phyloP scores from a whole-genome alignment of 2,113 vertebrate genomes.

The Podarcis raffonei region DNA sequence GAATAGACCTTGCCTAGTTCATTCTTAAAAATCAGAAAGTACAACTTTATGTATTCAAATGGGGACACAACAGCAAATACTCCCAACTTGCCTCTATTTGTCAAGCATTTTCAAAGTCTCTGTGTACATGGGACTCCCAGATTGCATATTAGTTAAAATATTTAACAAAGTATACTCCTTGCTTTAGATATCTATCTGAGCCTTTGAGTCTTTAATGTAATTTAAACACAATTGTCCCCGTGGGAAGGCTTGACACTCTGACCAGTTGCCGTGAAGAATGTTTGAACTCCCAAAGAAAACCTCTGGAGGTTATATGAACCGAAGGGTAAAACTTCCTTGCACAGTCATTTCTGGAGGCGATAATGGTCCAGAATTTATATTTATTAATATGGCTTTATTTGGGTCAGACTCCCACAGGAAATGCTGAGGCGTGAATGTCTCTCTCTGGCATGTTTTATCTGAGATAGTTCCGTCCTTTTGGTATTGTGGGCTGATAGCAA shows the following conservation, averaged over 20 bases:
- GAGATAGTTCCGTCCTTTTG: conserved; percentile 74
- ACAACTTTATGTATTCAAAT: neutral
- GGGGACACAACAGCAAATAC: conserved; percentile 55
- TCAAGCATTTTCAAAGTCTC: conserved; percentile 70
- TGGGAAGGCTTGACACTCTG: conserved; percentile 72
- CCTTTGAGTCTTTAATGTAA: conserved; percentile 76
- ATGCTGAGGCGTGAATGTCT: conserved; percentile 77
- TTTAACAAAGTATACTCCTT: conserved; percentile 71
- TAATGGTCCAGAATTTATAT: conserved; percentile 81
- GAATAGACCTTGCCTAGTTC: too few relatives aligned
- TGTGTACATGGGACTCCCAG: conserved; percentile 43
- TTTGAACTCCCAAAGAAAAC: conserved; percentile 74
- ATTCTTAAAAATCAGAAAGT: neutral
- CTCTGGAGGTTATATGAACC: conserved; percentile 70
- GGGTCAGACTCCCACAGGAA: conserved; percentile 82
- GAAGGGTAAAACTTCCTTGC: conserved; percentile 71
- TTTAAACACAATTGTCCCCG: conserved; percentile 76
- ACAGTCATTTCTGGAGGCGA: conserved; percentile 69
- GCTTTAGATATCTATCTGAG: conserved; percentile 68
- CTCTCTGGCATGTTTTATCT: conserved; percentile 80
- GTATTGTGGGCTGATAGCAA: conserved; percentile 73
- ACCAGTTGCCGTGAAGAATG: conserved; percentile 68
- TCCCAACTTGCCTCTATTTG: conserved; percentile 65
- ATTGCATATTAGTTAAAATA: conserved; percentile 66
- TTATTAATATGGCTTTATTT: conserved; percentile 83